These are phyloP conservation scores for Archaeoteleia sp. DNA, from an alignment of 2,888 invertebrate genomes.

Conservation along the genomic window DNA sequence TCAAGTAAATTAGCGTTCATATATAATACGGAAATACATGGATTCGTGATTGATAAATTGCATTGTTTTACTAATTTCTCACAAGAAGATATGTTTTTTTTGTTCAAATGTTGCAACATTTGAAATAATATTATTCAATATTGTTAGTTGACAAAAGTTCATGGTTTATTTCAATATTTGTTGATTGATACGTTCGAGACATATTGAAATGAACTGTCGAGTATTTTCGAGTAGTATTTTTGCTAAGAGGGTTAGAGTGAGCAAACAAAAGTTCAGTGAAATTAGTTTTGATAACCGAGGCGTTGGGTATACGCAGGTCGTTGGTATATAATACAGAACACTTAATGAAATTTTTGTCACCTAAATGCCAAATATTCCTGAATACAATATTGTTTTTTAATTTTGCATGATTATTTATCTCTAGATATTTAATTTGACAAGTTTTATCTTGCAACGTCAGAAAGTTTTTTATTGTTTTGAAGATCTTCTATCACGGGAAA, in stretches of 20 bases:
- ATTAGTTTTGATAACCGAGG: background rate
- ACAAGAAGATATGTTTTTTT: too few relatives aligned
- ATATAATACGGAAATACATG: too few relatives aligned
- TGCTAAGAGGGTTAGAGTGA: background rate
- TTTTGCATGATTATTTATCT: too few relatives aligned
- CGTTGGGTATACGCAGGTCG: background rate
- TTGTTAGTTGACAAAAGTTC: background rate
- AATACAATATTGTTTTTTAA: background rate
- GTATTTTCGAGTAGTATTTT: background rate
- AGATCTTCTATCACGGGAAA: too few relatives aligned
- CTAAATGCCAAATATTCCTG: background rate
- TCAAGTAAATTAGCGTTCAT: too few relatives aligned
- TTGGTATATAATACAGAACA: background rate
- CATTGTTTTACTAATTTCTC: too few relatives aligned
- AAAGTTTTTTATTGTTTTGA: too few relatives aligned
- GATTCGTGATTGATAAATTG: too few relatives aligned
- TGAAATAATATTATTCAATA: too few relatives aligned
- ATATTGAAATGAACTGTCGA: background rate
- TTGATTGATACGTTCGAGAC: background rate
- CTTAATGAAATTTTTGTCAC: background rate
- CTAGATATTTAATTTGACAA: too few relatives aligned
- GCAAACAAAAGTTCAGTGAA: background rate
- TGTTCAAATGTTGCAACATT: too few relatives aligned
- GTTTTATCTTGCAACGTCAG: too few relatives aligned
- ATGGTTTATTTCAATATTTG: background rate